Base-by-base conservation (phyloP, 2,113 vertebrate genomes). In the Prietella phreatophila region DNA sequence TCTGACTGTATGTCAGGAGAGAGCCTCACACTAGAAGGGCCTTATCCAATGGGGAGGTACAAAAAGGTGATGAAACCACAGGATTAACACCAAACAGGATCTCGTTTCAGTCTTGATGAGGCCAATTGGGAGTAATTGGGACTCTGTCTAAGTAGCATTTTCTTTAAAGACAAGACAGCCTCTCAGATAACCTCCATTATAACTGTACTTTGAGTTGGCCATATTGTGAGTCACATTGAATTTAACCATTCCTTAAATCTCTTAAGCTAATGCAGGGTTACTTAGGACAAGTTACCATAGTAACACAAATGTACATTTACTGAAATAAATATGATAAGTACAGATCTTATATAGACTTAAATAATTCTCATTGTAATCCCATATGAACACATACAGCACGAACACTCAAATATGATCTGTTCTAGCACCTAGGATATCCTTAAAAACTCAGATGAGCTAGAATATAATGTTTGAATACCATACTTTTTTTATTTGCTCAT, bases 41-140 rank as follows among this genome's bases (percentile, higher is more conserved):
- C 84, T 86, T 86, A 88, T 56, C 88, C 91, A 76, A 84, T 87
- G 47, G 85, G 86, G 84, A 82, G 85, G 63, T 53, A 89, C 53
- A 58, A 87, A 88, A 90, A 92, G 90, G 86, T 86, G 89, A 89
- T 11, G 53, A 90, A 91, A 89, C 87, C 86, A 17, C 89, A 90
- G 88, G 89, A 91, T 92, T 93, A 92, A 87, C 84, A 53, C 63
- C 82, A 85, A 81, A 84, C 82, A 42, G 55, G 91, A 88, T 92
- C 91, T 91, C 55, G 84, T 93, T 92, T 92, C 92, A 90, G 47
- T 84, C 65, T 81, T 53, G 83, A 88, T 60, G 83, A 88, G 82
- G 86, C 58, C 88, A 91, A 91, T 91, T 76, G 89, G 65, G 85
- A 89, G 85, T 83, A 92, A 92, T 92, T 92, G 90, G 88, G 87